Evolutionary conservation across 2,888 invertebrate genomes (phyloP).

Genomic region (Clepsis dumicolana): DNA sequence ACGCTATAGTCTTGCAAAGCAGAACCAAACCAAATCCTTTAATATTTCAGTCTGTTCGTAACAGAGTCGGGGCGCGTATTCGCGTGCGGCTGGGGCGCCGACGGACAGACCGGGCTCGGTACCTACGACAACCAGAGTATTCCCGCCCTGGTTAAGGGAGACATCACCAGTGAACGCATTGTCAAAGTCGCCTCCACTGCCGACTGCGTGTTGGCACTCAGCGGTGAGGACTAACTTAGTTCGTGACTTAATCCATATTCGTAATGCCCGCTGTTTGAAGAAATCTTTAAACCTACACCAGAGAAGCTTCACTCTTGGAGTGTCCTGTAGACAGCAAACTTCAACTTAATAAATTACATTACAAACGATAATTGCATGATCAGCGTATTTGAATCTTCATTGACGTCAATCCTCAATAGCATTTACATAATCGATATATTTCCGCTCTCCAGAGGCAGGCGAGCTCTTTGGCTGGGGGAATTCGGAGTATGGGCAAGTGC

Average conservation of each 20-base stretch:
- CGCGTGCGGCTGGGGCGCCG: slow-evolving; percentile 97
- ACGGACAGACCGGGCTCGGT: slow-evolving; percentile 96
- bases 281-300: too few species aligned
- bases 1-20: slow-evolving; percentile 5
- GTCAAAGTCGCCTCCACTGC: slow-evolving; percentile 92
- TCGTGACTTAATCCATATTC: too few species aligned
- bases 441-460: slow-evolving; percentile 90
- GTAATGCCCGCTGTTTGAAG: too few species aligned
- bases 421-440: neutral
- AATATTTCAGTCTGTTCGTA: slow-evolving; percentile 88
- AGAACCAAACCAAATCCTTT: slow-evolving; percentile 22
- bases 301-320: too few species aligned
- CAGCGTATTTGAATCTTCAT: too few species aligned
- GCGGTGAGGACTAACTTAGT: slow-evolving; percentile 85
- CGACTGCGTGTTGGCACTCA: slow-evolving; percentile 96
- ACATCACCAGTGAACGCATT: slow-evolving; percentile 93
- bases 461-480: slow-evolving; percentile 99
- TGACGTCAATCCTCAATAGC: too few species aligned
- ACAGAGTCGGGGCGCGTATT: slow-evolving; percentile 93
- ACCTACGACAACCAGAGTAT: slow-evolving; percentile 87
- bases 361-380: too few species aligned
- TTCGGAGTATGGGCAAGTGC: slow-evolving; percentile 95
- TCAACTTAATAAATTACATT: too few species aligned
- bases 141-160: slow-evolving; percentile 90
- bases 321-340: too few species aligned